Evolutionary conservation across 1,140 invertebrate species (phyloP), one percentile per base, ranked within the genome.

Genomic region (Agraylea sexmaculata): DNA sequence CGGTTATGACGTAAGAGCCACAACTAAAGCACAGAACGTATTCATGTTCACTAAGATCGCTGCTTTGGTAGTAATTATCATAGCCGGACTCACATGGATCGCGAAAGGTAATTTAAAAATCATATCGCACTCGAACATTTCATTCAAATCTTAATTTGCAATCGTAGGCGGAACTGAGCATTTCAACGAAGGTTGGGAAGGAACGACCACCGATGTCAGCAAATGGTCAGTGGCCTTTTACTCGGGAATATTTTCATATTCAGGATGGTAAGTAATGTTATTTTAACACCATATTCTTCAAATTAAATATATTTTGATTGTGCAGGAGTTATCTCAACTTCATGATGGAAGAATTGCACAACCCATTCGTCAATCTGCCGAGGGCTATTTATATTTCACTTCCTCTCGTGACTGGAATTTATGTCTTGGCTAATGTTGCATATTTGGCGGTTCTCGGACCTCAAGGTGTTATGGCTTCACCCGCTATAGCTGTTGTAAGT

Each of bases 241-340:
- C 62, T 88, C 87, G 1, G 92, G 91, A 47, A 82, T 97, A 51
- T 97, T 95, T 63, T 92, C 91, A 1, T 97, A 95, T 62, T 91
- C 90, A 37, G 93, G 93, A 46, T 97, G 89, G 88, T 81, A 72
- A 62, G 59, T 54, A 17, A 4, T 38, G 20, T 33, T 10, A 44
- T 40, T 17, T 29, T 17, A 28, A 25, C 15, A 6, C 4, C 3
- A 17, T 32, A 30, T 30, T 12, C 15, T 4, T 12, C n/a, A 32
- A 31, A 7, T 12, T 8, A 31, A 7, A 31, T 15, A 18, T 39
- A 42, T 29, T 46, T 21, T 22, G 1, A 44, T 52, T 52, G 64
- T 69, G 34, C 54, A 80, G 79, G 80, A 93, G 87, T 64, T 96
- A 93, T 57, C 66, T 96, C 29, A 96, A 96, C 67, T 97, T 94